These are phyloP conservation scores for Dicranocentrus wangi DNA, from an alignment of 2,888 invertebrate species.

Conservation along the genomic window DNA sequence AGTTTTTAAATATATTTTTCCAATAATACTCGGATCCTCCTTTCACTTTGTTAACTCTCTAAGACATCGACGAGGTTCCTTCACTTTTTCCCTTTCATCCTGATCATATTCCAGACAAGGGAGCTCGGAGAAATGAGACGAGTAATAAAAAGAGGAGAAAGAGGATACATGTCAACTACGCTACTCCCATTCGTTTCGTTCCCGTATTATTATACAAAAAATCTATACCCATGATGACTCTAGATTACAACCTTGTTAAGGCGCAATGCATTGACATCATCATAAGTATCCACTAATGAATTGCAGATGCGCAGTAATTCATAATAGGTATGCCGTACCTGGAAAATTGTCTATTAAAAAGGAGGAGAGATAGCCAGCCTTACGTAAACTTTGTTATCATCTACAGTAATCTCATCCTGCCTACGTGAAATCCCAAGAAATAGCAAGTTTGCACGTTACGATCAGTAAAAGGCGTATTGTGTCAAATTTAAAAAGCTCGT, in stretches of 20 bases:
- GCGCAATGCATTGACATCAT: neutral
- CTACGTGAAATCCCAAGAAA: too few species aligned
- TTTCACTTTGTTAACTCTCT: slow-evolving; percentile 56
- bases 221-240: too few species aligned
- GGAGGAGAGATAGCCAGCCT: too few species aligned
- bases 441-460: too few species aligned
- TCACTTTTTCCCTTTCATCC: slow-evolving; percentile 48
- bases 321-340: too few species aligned
- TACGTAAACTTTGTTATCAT: too few species aligned
- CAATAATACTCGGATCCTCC: slow-evolving; percentile 44
- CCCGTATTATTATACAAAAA: too few species aligned
- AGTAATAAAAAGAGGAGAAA: slow-evolving; percentile 24
- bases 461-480: too few species aligned
- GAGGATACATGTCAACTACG: neutral
- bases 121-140: slow-evolving; percentile 43
- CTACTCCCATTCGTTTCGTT: too few species aligned
- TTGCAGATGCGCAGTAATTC: slow-evolving; percentile 11
- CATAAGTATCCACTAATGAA: neutral
- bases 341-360: too few species aligned
- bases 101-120: slow-evolving; percentile 41
- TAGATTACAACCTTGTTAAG: neutral
- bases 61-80: neutral
- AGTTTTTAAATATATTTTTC: slow-evolving; percentile 58
- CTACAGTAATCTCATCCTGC: too few species aligned
- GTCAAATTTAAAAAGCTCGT: too few species aligned